phyloP scores from a whole-genome alignment of 2,797 vertebrate genomes.

The Neosilurus mollespiculum region DNA sequence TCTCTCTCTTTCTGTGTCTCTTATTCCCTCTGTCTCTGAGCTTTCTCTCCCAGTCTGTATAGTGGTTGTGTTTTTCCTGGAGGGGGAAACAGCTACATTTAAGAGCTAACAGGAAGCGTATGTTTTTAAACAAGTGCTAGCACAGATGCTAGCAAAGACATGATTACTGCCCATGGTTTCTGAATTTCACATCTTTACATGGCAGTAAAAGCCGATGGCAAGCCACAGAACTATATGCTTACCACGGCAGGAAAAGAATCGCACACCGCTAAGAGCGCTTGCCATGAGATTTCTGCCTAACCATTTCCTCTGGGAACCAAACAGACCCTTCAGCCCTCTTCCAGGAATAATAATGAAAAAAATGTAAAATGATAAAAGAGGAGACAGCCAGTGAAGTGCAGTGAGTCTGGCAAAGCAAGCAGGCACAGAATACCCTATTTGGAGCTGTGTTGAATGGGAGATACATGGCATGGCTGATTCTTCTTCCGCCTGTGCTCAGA shows the following conservation, averaged over 20 bases:
- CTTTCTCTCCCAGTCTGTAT: slow-evolving; percentile 48
- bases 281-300: slow-evolving; percentile 49
- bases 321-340: slow-evolving; percentile 39
- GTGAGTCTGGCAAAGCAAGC: slow-evolving; percentile 45
- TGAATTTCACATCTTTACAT: slow-evolving; percentile 61
- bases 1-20: slow-evolving; percentile 40
- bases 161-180: slow-evolving; percentile 56
- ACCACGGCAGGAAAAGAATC: slow-evolving; percentile 53
- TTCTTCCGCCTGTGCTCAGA: slow-evolving; percentile 28
- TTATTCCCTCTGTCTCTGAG: slow-evolving; percentile 48
- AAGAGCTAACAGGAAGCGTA: slow-evolving; percentile 54
- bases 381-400: slow-evolving; percentile 37
- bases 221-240: slow-evolving; percentile 60
- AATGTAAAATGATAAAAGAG: slow-evolving; percentile 51
- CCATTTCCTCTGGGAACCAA: slow-evolving; percentile 43
- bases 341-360: slow-evolving; percentile 56
- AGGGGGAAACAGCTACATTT: slow-evolving; percentile 48
- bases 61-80: slow-evolving; percentile 58
- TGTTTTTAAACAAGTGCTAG: slow-evolving; percentile 54
- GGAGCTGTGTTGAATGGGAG: slow-evolving; percentile 46
- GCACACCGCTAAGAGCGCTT: slow-evolving; percentile 44
- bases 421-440: slow-evolving; percentile 43
- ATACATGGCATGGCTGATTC: slow-evolving; percentile 30
- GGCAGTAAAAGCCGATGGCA: slow-evolving; percentile 60
- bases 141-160: slow-evolving; percentile 57